Evolutionary conservation across 2,113 vertebrate species (phyloP).

Genomic region (Seriola aureovittata): DNA sequence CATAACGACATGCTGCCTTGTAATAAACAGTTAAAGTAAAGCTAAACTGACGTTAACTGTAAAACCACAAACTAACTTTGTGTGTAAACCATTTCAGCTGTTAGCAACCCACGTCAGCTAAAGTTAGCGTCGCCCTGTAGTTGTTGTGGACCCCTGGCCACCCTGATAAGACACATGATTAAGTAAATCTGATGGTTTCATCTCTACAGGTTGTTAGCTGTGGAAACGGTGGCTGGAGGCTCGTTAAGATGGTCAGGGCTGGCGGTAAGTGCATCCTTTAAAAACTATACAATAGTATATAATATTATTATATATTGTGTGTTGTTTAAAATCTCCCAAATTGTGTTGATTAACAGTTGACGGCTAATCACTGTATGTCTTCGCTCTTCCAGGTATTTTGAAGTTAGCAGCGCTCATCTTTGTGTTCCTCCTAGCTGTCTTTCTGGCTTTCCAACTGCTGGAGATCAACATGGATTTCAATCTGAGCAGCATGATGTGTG

Average conservation of each 20-base stretch:
- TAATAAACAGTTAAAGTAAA: neutral
- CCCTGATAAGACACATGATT: neutral
- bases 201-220: neutral
- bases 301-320: too few relatives aligned
- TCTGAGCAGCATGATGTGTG: conserved; percentile 89
- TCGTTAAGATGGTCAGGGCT: conserved; percentile 67
- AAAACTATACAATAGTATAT: neutral
- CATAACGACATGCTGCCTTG: fast-evolving
- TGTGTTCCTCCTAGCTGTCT: conserved; percentile 89
- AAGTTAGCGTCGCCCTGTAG: neutral
- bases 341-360: neutral
- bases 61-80: neutral
- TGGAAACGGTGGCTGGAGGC: neutral
- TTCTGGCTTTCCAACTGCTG: conserved; percentile 93
- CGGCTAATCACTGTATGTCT: neutral
- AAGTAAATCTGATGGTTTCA: neutral
- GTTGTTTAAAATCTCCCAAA: neutral
- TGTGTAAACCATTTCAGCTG: neutral
- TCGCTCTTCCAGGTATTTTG: conserved; percentile 83
- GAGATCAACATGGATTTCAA: conserved; percentile 92
- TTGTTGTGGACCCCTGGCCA: too few relatives aligned
- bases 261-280: conserved; percentile 44
- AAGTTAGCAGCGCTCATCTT: conserved; percentile 88
- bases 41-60: neutral
- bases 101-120: neutral